These are phyloP conservation scores for Metridium senile DNA, from an alignment of 92 coral and sea anemone genomes.

Conservation along the genomic window DNA sequence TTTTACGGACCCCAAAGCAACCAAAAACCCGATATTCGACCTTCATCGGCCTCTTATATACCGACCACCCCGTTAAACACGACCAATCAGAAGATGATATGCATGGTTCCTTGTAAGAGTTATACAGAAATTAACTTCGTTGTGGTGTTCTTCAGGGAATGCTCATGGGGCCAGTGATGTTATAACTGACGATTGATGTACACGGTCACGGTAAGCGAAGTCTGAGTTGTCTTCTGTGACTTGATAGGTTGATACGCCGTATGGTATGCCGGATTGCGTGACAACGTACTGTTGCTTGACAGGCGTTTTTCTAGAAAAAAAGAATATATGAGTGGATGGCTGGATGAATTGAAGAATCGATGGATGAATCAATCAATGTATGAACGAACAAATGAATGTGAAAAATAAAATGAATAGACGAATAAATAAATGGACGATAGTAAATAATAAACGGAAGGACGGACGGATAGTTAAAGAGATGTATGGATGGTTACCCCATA, in stretches of 20 bases:
- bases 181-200: constrained; percentile 95
- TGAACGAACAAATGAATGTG: constrained; percentile 1
- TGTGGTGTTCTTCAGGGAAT: constrained; percentile 28
- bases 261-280: constrained; percentile 87
- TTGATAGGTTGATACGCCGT: constrained; percentile 86
- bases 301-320: constrained; percentile 65
- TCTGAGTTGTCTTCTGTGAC: constrained; percentile 98
- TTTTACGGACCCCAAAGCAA: background rate
- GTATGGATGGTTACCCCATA: too few species aligned
- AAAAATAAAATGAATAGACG: background rate
- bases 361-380: background rate
- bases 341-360: background rate
- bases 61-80: background rate
- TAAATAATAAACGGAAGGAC: too few species aligned
- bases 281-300: constrained; percentile 85
- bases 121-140: background rate
- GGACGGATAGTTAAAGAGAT: background rate
- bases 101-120: background rate
- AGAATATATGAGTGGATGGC: background rate
- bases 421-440: too few species aligned
- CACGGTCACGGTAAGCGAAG: constrained; percentile 92
- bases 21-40: background rate
- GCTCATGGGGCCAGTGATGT: constrained; percentile 74
- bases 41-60: background rate
- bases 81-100: too few species aligned